Conservation (phyloP, 2,797 vertebrate genomes). For the Knipowitschia caucasica region DNA sequence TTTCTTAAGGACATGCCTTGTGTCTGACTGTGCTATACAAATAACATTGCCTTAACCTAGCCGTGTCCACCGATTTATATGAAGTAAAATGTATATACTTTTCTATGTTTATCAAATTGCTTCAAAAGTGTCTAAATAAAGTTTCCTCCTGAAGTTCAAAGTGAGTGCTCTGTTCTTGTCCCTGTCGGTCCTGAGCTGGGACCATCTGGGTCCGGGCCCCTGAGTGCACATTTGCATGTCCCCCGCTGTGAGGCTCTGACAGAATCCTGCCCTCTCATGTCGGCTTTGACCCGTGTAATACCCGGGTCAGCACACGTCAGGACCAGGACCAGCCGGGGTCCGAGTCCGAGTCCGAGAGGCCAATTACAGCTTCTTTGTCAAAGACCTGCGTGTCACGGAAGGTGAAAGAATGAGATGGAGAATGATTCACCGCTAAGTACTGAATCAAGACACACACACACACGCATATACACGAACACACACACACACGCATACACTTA, state of each 20-base stretch:
- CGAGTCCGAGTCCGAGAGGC: constrained; percentile 28
- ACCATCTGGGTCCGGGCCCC: constrained; percentile 27
- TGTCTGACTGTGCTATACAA: too few relatives aligned
- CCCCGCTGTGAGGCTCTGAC: background rate
- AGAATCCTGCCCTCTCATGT: constrained; percentile 18
- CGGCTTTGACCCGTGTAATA: constrained; percentile 36
- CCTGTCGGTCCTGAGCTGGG: background rate
- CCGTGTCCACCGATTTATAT: too few relatives aligned
- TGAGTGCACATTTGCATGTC: constrained; percentile 7
- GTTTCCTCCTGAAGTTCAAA: too few relatives aligned
- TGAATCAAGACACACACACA: background rate
- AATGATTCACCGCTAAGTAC: background rate
- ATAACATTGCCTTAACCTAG: too few relatives aligned
- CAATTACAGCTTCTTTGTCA: constrained; percentile 30
- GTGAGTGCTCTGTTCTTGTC: background rate
- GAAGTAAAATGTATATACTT: too few relatives aligned
- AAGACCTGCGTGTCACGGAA: constrained; percentile 3
- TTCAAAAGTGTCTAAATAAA: too few relatives aligned
- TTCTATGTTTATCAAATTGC: too few relatives aligned
- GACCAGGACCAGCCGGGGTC: constrained; percentile 37
- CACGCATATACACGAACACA: background rate
- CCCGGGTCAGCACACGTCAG: constrained; percentile 19
- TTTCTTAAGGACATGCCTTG: too few relatives aligned
- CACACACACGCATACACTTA: background rate
- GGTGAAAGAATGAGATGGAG: background rate